These are phyloP conservation scores for Tetranychus urticae DNA, from an alignment of 1,140 invertebrate genomes.

Conservation along the genomic window DNA sequence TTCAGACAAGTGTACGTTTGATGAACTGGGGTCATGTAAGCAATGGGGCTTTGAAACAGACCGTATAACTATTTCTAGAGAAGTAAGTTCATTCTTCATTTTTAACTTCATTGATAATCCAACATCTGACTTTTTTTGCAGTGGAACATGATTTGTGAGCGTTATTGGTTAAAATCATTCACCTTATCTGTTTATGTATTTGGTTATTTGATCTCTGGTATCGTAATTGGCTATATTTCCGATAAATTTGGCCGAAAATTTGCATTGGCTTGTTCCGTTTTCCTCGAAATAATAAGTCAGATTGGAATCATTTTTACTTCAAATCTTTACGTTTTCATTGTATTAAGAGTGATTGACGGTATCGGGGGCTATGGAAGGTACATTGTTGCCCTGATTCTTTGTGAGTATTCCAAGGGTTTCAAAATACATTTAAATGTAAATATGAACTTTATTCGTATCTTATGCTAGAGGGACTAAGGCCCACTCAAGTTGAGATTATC, in stretches of 20 bases:
- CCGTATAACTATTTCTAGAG: background rate
- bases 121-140: conserved; percentile 16
- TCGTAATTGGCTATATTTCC: conserved; percentile 49
- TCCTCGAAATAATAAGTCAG: background rate
- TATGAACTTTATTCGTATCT: no score
- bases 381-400: background rate
- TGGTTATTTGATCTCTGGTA: conserved; percentile 50
- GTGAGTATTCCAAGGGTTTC: background rate
- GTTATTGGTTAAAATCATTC: conserved; percentile 35
- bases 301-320: background rate
- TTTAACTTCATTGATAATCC: background rate
- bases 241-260: conserved; percentile 34
- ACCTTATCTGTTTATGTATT: conserved; percentile 55
- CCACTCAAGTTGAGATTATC: background rate
- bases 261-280: background rate
- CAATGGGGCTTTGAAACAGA: background rate
- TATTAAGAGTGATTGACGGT: background rate
- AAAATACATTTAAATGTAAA: no score
- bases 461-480: background rate
- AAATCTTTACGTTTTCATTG: background rate
- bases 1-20: background rate
- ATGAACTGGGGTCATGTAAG: background rate
- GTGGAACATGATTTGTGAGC: conserved; percentile 50
- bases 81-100: background rate
- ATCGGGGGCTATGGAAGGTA: background rate